Percentiles rank a stretch among this genome's conserved stretches.
Evolutionary conservation across 2,797 vertebrate genomes (phyloP).

Genomic region (Rhynchonycteris naso): DNA sequence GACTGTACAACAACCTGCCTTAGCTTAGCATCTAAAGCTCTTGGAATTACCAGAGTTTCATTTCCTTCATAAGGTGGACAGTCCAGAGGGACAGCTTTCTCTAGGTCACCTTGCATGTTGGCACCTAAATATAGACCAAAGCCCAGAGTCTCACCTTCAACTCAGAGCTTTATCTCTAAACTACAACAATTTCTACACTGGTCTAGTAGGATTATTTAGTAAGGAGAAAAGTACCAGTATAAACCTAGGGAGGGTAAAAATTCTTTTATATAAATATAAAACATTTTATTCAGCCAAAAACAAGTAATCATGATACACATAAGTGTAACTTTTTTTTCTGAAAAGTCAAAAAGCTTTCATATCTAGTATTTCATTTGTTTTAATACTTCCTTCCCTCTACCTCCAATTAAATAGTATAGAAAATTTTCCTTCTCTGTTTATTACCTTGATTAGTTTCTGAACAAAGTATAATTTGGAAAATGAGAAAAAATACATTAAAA

Average conservation of each 20-base stretch:
- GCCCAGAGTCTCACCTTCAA: neutral
- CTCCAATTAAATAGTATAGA: neutral
- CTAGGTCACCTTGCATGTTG: neutral
- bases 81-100: neutral
- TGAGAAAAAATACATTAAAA: neutral
- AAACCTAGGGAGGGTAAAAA: neutral
- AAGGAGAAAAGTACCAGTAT: neutral
- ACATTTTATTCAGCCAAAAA: neutral
- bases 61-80: neutral
- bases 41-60: neutral
- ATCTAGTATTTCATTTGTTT: conserved; percentile 20
- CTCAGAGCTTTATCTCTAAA: neutral
- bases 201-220: neutral
- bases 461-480: neutral
- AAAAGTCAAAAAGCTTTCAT: neutral
- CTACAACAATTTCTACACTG: neutral
- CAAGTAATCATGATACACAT: neutral
- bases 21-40: neutral
- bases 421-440: neutral
- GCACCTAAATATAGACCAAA: neutral
- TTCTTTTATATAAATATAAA: neutral
- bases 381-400: neutral
- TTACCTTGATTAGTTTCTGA: neutral
- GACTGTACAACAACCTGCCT: neutral
- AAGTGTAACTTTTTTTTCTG: conserved; percentile 15